Percentiles rank a stretch among this genome's conserved stretches.
These are phyloP conservation scores for Pithys albifrons DNA, from an alignment of 2,113 vertebrate genomes.

Conservation along the genomic window DNA sequence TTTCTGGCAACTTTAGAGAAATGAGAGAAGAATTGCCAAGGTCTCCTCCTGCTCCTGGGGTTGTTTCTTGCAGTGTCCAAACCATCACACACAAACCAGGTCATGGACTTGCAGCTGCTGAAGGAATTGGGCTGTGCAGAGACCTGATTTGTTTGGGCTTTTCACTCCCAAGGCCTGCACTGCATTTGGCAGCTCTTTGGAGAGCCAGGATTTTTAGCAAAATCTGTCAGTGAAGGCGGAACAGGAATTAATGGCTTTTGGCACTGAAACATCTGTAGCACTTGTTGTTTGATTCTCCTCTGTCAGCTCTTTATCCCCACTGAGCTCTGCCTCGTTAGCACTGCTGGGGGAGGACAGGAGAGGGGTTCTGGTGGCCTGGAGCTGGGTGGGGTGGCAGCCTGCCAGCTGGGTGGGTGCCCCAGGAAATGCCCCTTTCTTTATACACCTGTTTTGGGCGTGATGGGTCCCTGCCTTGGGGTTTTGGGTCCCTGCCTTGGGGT, in stretches of 20 bases:
- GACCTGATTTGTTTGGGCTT: background rate
- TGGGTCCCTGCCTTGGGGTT: background rate
- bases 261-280: background rate
- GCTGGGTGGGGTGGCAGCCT: background rate
- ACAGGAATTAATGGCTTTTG: background rate
- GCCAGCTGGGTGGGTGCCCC: fast-evolving
- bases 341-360: fast-evolving
- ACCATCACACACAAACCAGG: background rate
- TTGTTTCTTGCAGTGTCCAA: background rate
- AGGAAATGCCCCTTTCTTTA: background rate
- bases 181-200: background rate
- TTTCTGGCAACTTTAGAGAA: background rate
- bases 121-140: background rate
- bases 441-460: background rate
- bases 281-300: background rate
- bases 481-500: background rate
- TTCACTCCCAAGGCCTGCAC: background rate
- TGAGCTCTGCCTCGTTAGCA: background rate
- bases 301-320: background rate
- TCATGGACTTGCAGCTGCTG: background rate
- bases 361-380: background rate
- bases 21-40: background rate
- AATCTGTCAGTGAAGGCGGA: background rate
- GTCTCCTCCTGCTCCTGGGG: background rate
- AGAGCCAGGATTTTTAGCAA: background rate